Conservation (phyloP, 92 coral and sea anemone genomes). For the Umimayanthus kanabou region DNA sequence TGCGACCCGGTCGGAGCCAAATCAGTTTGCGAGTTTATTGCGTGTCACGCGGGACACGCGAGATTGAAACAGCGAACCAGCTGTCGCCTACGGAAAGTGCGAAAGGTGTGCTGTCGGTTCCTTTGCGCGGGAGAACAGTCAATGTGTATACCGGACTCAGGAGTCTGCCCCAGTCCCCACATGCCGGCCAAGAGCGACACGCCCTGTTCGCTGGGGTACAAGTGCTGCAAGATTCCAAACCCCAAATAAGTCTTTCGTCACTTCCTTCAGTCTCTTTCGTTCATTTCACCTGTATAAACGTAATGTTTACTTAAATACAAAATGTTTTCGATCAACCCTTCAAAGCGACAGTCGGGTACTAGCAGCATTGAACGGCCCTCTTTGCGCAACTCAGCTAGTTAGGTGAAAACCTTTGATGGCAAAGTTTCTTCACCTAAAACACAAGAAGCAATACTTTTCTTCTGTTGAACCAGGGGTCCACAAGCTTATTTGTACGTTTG, state of each 20-base stretch:
- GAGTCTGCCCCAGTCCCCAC: constrained; percentile 42
- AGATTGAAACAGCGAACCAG: constrained; percentile 38
- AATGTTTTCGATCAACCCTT: too few relatives aligned
- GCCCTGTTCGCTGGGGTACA: constrained; percentile 23
- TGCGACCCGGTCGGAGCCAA: constrained; percentile 41
- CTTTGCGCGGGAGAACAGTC: constrained; percentile 34
- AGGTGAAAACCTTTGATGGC: too few relatives aligned
- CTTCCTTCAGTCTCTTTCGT: background rate
- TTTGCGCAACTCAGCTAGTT: too few relatives aligned
- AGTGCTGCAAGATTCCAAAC: constrained; percentile 27
- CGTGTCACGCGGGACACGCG: constrained; percentile 32
- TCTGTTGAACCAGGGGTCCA: too few relatives aligned
- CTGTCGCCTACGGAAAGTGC: constrained; percentile 17
- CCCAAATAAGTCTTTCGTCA: background rate
- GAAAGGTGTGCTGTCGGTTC: constrained; percentile 37
- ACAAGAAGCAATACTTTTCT: too few relatives aligned
- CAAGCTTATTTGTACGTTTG: too few relatives aligned
- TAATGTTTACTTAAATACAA: too few relatives aligned
- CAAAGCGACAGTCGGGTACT: too few relatives aligned
- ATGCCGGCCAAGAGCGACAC: constrained; percentile 30
- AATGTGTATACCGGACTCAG: constrained; percentile 38
- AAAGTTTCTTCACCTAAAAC: too few relatives aligned
- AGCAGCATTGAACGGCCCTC: too few relatives aligned
- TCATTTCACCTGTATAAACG: too few relatives aligned
- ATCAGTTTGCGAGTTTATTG: constrained; percentile 47